Evolutionary conservation across 1,140 invertebrate species (phyloP).

Genomic region (Drosophila prosaltans): DNA sequence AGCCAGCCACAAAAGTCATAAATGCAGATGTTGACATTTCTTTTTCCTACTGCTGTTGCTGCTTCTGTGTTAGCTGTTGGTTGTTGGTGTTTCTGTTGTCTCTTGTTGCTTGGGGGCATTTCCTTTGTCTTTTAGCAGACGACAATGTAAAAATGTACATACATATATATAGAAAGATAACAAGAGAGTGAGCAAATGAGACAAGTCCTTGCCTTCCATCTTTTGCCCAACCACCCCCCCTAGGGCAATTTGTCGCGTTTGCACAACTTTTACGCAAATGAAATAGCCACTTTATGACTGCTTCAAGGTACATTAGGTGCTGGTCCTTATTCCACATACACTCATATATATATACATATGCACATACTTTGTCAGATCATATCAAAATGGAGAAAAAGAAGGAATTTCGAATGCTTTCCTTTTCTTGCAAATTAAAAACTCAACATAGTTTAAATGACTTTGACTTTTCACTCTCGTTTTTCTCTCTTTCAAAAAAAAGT

Average conservation of each 20-base stretch:
- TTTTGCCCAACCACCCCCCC: conserved; percentile 21
- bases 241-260: conserved; percentile 76
- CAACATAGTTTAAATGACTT: conserved; percentile 53
- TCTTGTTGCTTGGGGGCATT: conserved; percentile 55
- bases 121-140: conserved; percentile 63
- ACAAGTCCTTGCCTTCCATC: not conserved
- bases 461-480: conserved; percentile 42
- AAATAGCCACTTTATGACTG: conserved; percentile 72
- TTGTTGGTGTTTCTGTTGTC: not conserved
- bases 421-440: conserved; percentile 64
- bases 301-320: conserved; percentile 29
- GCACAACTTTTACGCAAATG: conserved; percentile 74
- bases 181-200: conserved; percentile 12
- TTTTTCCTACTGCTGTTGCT: conserved; percentile 30
- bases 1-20: conserved; percentile 78
- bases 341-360: not conserved
- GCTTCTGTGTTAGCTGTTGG: not conserved
- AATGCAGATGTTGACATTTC: conserved; percentile 80
- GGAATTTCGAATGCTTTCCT: conserved; percentile 52
- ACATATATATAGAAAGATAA: not conserved
- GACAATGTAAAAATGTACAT: conserved; percentile 1
- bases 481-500: conserved; percentile 53
- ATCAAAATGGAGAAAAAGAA: conserved; percentile 17
- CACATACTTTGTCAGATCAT: conserved; percentile 45
- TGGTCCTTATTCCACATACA: conserved; percentile 3